Conservation (phyloP, 1,140 invertebrate species). For the Dolichoris vasculosae region DNA sequence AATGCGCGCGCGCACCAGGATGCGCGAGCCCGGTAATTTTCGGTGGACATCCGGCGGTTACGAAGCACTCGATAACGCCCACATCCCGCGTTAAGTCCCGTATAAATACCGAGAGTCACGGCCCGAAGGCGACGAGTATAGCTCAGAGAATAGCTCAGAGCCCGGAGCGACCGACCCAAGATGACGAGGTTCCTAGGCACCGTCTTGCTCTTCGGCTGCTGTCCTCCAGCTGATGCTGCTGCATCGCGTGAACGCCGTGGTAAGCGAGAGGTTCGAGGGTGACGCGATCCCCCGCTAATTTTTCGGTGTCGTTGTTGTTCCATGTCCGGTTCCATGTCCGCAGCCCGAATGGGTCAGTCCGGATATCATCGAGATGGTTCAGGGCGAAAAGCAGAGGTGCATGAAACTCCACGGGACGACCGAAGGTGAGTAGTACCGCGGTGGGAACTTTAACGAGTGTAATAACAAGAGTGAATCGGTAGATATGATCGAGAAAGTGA, state of each 20-base stretch:
- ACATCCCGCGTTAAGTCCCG: neutral
- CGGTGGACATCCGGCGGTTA: slow-evolving; percentile 1
- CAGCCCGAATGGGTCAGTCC: slow-evolving; percentile 62
- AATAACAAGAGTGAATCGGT: neutral
- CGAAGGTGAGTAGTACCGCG: slow-evolving; percentile 59
- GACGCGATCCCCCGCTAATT: too few relatives aligned
- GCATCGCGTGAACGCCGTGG: slow-evolving; percentile 55
- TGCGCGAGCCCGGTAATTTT: slow-evolving; percentile 12
- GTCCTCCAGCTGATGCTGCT: slow-evolving; percentile 32
- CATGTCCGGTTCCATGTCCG: neutral
- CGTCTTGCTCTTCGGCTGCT: neutral
- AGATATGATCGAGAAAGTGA: slow-evolving; percentile 66
- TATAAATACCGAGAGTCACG: neutral
- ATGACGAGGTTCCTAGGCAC: neutral
- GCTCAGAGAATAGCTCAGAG: too few relatives aligned
- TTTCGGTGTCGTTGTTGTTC: neutral
- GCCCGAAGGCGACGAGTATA: neutral
- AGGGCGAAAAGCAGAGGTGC: slow-evolving; percentile 65
- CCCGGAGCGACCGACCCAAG: neutral
- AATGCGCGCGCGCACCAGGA: slow-evolving; percentile 5
- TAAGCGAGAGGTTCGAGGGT: slow-evolving; percentile 39
- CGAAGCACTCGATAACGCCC: neutral
- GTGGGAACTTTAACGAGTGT: neutral
- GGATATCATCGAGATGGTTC: slow-evolving; percentile 68
- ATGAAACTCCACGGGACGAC: slow-evolving; percentile 67